Evolutionary conservation across 2,797 vertebrate species (phyloP).

Genomic region (Rhabdomys pumilio): DNA sequence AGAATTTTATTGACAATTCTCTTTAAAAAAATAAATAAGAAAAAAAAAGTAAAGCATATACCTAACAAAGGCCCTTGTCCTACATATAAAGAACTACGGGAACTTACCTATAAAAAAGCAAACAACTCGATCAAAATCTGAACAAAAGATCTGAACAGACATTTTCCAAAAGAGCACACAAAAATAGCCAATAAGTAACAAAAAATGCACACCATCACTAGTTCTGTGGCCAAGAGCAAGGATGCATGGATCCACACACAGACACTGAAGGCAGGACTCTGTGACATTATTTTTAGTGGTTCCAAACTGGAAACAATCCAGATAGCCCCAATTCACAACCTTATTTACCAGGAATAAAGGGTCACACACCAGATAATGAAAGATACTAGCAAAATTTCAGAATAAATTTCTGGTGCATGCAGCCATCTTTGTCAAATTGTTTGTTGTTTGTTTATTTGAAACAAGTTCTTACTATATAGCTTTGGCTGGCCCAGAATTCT

Average conservation of each 20-base stretch:
- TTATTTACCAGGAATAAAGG: neutral
- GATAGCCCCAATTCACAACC: no score
- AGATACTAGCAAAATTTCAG: neutral
- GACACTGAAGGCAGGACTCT: neutral
- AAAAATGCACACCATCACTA: neutral
- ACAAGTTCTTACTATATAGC: neutral
- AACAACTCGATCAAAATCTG: neutral
- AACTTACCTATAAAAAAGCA: neutral
- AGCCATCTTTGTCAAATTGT: neutral
- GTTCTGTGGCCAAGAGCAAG: neutral
- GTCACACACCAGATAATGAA: neutral
- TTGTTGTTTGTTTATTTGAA: neutral
- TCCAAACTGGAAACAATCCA: neutral
- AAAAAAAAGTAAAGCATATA: neutral
- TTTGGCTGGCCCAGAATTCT: neutral
- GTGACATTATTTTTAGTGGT: neutral
- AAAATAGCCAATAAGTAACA: neutral
- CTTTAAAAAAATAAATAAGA: neutral
- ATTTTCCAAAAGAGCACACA: neutral
- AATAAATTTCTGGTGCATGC: neutral
- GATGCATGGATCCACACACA: neutral
- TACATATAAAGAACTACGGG: neutral
- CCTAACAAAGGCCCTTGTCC: neutral
- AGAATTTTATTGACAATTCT: neutral
- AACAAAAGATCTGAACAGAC: neutral